Percentiles rank a stretch among this genome's conserved stretches.
phyloP scores from a whole-genome alignment of 2,797 vertebrate genomes.

The Bovichtus diacanthus region DNA sequence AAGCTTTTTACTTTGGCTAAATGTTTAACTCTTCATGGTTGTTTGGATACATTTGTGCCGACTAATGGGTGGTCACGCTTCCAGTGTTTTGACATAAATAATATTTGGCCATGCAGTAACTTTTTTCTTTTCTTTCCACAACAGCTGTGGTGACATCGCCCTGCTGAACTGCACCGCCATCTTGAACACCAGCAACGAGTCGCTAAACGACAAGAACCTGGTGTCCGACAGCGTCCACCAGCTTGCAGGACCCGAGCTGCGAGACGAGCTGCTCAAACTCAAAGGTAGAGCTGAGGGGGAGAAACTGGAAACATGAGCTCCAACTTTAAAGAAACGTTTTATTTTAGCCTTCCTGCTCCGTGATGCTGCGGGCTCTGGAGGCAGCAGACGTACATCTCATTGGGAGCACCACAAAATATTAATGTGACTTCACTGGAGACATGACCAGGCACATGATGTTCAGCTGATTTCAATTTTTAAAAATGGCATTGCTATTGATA shows the following conservation, averaged over 20 bases:
- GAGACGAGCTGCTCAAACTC: slow-evolving; percentile 94
- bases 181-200: slow-evolving; percentile 97
- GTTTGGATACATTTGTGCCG: not conserved
- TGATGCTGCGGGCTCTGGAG: not conserved
- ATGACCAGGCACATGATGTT: slow-evolving; percentile 10
- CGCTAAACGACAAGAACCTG: slow-evolving; percentile 93
- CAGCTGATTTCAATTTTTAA: not conserved
- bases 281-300: slow-evolving; percentile 84
- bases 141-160: slow-evolving; percentile 92
- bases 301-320: too few species aligned
- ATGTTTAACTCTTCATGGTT: not conserved
- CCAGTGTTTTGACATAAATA: not conserved
- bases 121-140: not conserved
- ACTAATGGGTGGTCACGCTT: not conserved
- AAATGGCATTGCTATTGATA: not conserved
- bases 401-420: not conserved
- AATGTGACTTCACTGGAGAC: not conserved
- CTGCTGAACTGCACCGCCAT: slow-evolving; percentile 95
- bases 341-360: not conserved
- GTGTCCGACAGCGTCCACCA: slow-evolving; percentile 93
- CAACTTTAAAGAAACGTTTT: not conserved
- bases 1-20: not conserved
- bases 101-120: not conserved
- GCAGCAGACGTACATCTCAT: not conserved
- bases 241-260: slow-evolving; percentile 92